Percentiles rank a stretch among this genome's conserved stretches.
Evolutionary conservation across 2,888 invertebrate species (phyloP).

Genomic region (Pristionchus entomophagus): DNA sequence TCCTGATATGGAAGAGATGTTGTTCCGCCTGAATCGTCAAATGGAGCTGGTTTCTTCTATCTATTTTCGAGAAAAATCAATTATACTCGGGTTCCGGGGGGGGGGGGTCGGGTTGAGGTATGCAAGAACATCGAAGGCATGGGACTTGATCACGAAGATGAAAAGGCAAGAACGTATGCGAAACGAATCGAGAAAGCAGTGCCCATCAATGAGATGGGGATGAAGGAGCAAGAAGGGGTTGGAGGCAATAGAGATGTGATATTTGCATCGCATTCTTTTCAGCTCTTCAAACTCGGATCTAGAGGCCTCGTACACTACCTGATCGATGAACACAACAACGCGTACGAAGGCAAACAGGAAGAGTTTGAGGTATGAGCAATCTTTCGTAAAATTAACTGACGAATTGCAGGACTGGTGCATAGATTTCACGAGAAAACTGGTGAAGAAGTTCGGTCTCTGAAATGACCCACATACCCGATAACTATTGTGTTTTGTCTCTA

Average conservation of each 20-base stretch:
- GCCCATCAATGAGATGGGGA: not conserved
- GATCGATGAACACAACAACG: not conserved
- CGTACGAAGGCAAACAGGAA: not conserved
- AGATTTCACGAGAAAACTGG: not conserved
- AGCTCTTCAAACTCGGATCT: not conserved
- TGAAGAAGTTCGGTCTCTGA: slow-evolving; percentile 27
- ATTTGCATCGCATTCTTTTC: no score
- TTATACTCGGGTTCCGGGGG: no score
- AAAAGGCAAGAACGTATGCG: not conserved
- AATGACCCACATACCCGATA: not conserved
- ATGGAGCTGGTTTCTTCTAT: not conserved
- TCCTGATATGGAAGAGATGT: not conserved
- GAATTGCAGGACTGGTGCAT: not conserved
- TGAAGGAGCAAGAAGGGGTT: not conserved
- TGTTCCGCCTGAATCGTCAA: not conserved
- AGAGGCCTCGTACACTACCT: not conserved
- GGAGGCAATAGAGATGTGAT: no score
- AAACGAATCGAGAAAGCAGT: not conserved
- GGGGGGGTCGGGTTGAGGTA: not conserved
- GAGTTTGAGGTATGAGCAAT: slow-evolving; percentile 8
- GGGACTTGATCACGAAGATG: not conserved
- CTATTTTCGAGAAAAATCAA: not conserved
- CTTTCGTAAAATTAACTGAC: not conserved
- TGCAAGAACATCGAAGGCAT: not conserved
- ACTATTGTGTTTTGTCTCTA: no score